Percentiles rank a stretch among this genome's conserved stretches.
Evolutionary conservation across 2,113 vertebrate species (phyloP).

Genomic region (Butastur rufipennis): DNA sequence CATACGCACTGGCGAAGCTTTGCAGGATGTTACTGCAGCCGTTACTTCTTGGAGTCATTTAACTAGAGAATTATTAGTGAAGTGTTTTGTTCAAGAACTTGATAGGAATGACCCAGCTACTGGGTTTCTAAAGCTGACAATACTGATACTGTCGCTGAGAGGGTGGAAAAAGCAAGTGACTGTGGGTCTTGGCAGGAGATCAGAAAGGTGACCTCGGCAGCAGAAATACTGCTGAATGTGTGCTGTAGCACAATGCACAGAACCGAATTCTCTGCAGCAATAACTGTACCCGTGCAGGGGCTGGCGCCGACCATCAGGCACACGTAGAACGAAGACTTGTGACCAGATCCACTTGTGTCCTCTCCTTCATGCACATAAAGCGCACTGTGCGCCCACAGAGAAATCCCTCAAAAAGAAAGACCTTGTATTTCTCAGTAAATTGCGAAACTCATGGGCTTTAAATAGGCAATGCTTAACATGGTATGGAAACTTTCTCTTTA

Average conservation of each 20-base stretch:
- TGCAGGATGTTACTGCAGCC: not conserved
- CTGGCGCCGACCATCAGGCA: not conserved
- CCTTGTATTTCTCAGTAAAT: not conserved
- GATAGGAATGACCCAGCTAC: not conserved
- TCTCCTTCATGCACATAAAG: not conserved
- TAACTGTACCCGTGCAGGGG: too few species aligned
- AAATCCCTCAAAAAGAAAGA: not conserved
- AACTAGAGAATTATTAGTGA: not conserved
- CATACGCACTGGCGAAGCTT: not conserved
- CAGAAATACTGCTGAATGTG: not conserved
- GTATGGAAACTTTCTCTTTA: not conserved
- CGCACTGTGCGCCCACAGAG: not conserved
- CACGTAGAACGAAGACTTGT: not conserved
- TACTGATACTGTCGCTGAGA: not conserved
- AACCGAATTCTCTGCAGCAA: too few species aligned
- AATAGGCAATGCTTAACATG: not conserved
- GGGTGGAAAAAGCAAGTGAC: not conserved
- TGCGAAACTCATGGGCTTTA: not conserved
- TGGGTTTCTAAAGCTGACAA: not conserved
- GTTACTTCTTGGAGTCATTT: not conserved
- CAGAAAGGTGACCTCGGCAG: not conserved
- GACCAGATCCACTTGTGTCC: not conserved
- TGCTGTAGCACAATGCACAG: not conserved
- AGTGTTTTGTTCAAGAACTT: not conserved
- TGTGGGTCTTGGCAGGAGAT: not conserved